Evolutionary conservation across 2,888 invertebrate genomes (phyloP).

Genomic region (Parnassius glacialis): DNA sequence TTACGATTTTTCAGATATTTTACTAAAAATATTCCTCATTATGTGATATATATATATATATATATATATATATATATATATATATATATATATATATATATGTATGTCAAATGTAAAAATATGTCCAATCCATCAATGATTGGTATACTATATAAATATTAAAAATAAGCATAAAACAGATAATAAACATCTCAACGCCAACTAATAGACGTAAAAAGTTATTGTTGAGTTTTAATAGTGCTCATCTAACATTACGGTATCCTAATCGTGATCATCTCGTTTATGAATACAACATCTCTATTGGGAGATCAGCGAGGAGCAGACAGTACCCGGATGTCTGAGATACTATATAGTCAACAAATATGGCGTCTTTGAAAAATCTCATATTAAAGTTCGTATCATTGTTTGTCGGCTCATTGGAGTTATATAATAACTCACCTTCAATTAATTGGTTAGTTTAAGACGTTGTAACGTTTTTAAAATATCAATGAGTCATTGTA

Average conservation of each 20-base stretch:
- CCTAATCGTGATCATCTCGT: conserved; percentile 25
- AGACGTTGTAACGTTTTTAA: conserved; percentile 12
- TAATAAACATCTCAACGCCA: no score
- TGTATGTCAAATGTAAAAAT: no score
- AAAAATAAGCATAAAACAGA: no score
- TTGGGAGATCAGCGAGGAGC: conserved; percentile 45
- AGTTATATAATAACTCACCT: conserved; percentile 24
- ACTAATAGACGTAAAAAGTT: not conserved
- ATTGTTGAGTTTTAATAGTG: conserved; percentile 13
- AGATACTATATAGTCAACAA: conserved; percentile 66
- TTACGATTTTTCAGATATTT: no score
- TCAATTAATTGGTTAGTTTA: conserved; percentile 18
- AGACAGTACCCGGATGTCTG: conserved; percentile 59
- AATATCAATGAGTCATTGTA: conserved; percentile 13
- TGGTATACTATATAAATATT: no score
- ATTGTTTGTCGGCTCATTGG: conserved; percentile 5
- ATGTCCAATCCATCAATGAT: no score
- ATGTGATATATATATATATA: no score
- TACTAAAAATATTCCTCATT: no score
- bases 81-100: no score
- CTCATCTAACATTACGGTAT: conserved; percentile 11
- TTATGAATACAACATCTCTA: conserved; percentile 28
- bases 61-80: no score
- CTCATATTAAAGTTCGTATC: conserved; percentile 37
- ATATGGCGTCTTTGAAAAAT: conserved; percentile 53